Conservation (phyloP, 2,113 vertebrate genomes). For the Brachyhypopomus occidentalis region DNA sequence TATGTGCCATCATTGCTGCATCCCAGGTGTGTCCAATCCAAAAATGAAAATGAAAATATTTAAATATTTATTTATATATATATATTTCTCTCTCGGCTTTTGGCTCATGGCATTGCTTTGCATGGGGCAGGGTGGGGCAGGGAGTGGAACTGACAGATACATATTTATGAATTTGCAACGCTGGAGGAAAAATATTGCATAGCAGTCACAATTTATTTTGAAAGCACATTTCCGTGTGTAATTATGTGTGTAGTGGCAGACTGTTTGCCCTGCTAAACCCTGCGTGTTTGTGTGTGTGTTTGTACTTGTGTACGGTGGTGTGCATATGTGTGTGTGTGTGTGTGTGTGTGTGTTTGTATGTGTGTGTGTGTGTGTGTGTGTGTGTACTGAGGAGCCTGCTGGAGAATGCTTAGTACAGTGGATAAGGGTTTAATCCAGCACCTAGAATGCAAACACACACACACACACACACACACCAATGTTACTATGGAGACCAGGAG, state of each 20-base stretch:
- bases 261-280: constrained; percentile 51
- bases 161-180: constrained; percentile 53
- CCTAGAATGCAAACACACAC: constrained; percentile 40
- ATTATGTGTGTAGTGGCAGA: constrained; percentile 55
- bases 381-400: constrained; percentile 33
- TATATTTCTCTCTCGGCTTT: constrained; percentile 30
- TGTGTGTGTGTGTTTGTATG: too few relatives aligned
- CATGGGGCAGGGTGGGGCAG: constrained; percentile 25
- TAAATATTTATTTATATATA: constrained; percentile 5
- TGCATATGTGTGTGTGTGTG: constrained; percentile 31
- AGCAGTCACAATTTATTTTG: constrained; percentile 48
- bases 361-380: constrained; percentile 38
- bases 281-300: constrained; percentile 20
- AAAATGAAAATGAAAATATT: constrained; percentile 38
- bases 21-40: constrained; percentile 47
- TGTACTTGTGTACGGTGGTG: constrained; percentile 29
- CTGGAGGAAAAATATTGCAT: constrained; percentile 29
- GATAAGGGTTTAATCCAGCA: constrained; percentile 54
- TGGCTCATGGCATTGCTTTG: constrained; percentile 43
- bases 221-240: constrained; percentile 51
- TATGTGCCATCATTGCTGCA: not conserved
- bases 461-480: constrained; percentile 28
- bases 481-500: constrained; percentile 56
- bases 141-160: constrained; percentile 45
- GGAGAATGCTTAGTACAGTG: constrained; percentile 54